Base-by-base conservation (phyloP, 2,888 invertebrate species). In the Ametastegia equiseti region DNA sequence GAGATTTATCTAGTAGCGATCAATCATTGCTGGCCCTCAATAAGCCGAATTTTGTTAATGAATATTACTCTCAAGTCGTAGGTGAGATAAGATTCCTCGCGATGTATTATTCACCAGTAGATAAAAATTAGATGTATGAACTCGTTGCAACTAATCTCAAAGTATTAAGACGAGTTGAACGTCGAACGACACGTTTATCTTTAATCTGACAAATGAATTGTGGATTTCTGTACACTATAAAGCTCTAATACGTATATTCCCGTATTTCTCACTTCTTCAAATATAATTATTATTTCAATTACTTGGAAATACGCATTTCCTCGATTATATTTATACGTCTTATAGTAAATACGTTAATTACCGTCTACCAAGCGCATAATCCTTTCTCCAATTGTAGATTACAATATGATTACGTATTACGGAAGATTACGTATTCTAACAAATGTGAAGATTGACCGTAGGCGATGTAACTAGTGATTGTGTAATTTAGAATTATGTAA, bases 11-110 rank as follows among this genome's bases (percentile, higher is more conserved):
- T 9, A 67, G 19, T 67, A 23, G 67, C 23, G 39, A 67, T 67
- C 36, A 67, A 67, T 67, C 67, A 67, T 36, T 67, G 36, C 67
- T 9, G 67, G n/a, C 67, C 39, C 67, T 42, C 36, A 67, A 67
- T 42, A 67, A 39, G 67, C 23, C 67, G 67, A 39, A 67, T 39
- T 67, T 67, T 67, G 67, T 67, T 39, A 67, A 36, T 39, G 19
- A 67, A 36, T 65, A 65, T 65, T 65, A 65, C 36, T n/a, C n/a
- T n/a, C 1, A 15, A 67, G 67, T 39, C 67, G 3, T 67, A 67
- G 39, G 6, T 0, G 1, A 23, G 67, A 67, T 67, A 67, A 67
- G 67, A 36, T 39, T 67, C 23, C 39, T 23, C 2, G 19, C 15
- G 11, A 67, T 67, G 39, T 67, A 67, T 67, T 23, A 19, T 67